phyloP scores from a whole-genome alignment of 2,797 vertebrate species.

The Syngnathus rostellatus region DNA sequence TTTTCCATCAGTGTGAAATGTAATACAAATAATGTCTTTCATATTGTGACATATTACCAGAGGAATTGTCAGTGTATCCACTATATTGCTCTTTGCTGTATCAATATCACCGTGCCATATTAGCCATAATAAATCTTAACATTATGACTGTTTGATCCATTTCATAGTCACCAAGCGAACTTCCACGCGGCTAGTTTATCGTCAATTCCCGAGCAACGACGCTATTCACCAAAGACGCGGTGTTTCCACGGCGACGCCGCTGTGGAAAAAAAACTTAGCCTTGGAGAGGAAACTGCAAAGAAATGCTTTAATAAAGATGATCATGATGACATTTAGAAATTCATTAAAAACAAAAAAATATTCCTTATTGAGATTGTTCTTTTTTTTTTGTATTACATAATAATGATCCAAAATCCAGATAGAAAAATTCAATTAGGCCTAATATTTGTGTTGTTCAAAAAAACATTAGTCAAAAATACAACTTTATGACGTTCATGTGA shows the following conservation, averaged over 20 bases:
- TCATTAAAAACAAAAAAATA: no score
- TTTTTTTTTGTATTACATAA: no score
- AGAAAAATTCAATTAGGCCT: no score
- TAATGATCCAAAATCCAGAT: no score
- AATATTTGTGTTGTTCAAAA: neutral
- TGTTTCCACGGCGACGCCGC: constrained; percentile 55
- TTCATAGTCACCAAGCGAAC: neutral
- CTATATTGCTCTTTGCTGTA: neutral
- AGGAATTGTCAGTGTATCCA: neutral
- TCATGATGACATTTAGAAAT: neutral
- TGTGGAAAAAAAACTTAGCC: constrained; percentile 16
- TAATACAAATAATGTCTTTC: neutral
- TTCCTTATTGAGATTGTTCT: no score
- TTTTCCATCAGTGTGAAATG: neutral
- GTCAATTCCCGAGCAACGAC: neutral
- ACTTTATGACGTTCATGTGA: neutral
- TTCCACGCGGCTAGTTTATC: neutral
- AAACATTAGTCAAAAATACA: neutral
- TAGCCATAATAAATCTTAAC: neutral
- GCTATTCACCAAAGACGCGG: constrained; percentile 13
- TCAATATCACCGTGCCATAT: constrained; percentile 1
- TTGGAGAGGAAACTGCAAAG: neutral
- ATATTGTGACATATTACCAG: neutral
- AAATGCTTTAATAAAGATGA: neutral
- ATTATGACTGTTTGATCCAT: neutral